These are phyloP conservation scores for Ellobium chinense DNA, from an alignment of 2,888 invertebrate genomes.

Conservation along the genomic window DNA sequence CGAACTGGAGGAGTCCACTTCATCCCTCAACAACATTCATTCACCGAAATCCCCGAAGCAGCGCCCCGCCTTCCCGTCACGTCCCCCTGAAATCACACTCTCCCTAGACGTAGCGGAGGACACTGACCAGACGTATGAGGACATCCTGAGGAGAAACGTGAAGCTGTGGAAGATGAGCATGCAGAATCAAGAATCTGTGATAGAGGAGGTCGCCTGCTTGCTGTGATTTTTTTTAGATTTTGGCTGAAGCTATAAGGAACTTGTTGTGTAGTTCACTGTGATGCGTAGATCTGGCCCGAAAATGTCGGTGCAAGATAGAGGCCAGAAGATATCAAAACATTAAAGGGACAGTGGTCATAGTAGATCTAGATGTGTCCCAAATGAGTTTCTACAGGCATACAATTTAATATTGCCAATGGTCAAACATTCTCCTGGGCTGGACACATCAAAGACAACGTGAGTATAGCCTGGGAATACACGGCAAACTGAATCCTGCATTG, in stretches of 20 bases:
- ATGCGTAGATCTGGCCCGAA: not conserved
- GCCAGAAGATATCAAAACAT: no score
- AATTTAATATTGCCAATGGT: no score
- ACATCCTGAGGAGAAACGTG: conserved; percentile 45
- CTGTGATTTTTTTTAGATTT: not conserved
- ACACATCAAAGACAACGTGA: no score
- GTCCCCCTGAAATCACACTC: not conserved
- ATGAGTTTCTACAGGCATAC: no score
- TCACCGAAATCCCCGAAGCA: not conserved
- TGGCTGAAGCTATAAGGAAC: no score
- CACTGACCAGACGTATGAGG: conserved; percentile 33
- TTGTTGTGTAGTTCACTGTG: no score
- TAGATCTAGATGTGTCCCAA: no score
- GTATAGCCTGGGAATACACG: no score
- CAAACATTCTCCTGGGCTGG: no score
- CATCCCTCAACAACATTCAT: conserved; percentile 9
- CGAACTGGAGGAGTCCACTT: conserved; percentile 38
- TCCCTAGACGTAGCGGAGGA: not conserved
- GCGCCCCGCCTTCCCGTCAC: not conserved
- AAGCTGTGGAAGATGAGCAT: conserved; percentile 41
- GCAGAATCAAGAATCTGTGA: not conserved
- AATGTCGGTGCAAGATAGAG: not conserved
- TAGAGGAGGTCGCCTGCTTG: conserved; percentile 7
- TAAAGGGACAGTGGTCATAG: no score
- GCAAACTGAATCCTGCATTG: no score